A percentile compares a stretch with the other conserved stretches of the same genome.
phyloP scores from a whole-genome alignment of 92 coral and sea anemone genomes.

The Meandrina meandrites region DNA sequence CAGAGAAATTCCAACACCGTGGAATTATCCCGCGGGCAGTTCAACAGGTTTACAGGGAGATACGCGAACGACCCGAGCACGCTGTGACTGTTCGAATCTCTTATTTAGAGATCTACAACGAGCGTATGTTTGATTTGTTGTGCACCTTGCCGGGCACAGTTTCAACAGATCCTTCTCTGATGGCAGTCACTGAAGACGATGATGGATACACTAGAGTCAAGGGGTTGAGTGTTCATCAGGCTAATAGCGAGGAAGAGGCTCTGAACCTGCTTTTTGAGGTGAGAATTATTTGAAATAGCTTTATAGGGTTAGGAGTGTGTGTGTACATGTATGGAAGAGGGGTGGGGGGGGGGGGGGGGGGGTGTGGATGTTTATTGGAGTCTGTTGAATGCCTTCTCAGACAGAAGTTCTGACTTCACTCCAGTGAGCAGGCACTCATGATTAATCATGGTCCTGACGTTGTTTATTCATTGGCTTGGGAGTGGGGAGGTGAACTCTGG shows the following conservation, averaged over 20 bases:
- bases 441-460: too few relatives aligned
- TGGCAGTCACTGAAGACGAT: conserved; percentile 88
- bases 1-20: conserved; percentile 93
- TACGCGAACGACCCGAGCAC: conserved; percentile 77
- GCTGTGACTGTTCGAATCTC: conserved; percentile 85
- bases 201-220: conserved; percentile 85
- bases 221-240: conserved; percentile 86
- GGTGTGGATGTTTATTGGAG: too few relatives aligned
- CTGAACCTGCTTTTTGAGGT: conserved; percentile 96
- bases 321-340: neutral
- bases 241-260: conserved; percentile 95
- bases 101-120: conserved; percentile 94
- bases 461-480: too few relatives aligned
- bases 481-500: too few relatives aligned
- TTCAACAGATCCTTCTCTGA: conserved; percentile 64
- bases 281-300: neutral
- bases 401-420: too few relatives aligned
- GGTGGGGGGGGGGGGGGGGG: too few relatives aligned
- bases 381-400: too few relatives aligned
- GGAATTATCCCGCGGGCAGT: conserved; percentile 96
- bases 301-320: neutral
- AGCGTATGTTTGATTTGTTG: conserved; percentile 88
- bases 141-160: conserved; percentile 78
- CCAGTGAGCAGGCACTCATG: too few relatives aligned
- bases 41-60: conserved; percentile 90